These are phyloP conservation scores for Pristis pectinata DNA, from an alignment of 2,797 vertebrate species.

Conservation along the genomic window DNA sequence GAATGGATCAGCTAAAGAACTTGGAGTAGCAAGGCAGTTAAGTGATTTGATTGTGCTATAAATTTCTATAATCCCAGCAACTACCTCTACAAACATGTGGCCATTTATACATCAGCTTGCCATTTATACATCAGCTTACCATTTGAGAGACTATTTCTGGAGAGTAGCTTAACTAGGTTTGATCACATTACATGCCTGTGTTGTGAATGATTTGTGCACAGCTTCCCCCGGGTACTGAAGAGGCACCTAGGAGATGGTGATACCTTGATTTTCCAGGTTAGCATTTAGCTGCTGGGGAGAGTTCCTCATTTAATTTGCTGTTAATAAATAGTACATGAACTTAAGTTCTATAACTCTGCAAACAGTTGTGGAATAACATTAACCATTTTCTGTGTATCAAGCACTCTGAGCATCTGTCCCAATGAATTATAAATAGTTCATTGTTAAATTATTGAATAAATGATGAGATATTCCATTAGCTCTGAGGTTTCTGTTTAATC, in stretches of 20 bases:
- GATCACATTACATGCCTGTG: not conserved
- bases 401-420: not conserved
- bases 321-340: not conserved
- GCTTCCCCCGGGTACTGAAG: no score
- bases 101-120: not conserved
- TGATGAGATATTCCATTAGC: not conserved
- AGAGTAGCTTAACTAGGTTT: not conserved
- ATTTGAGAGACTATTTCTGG: not conserved
- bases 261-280: not conserved
- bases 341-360: not conserved
- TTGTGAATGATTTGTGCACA: not conserved
- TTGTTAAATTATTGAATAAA: constrained; percentile 24
- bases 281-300: not conserved
- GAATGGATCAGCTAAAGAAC: no score
- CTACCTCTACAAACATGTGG: not conserved
- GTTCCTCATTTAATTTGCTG: not conserved
- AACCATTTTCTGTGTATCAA: not conserved
- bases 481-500: not conserved
- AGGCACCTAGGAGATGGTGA: not conserved
- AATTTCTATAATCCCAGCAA: not conserved
- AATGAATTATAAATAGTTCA: constrained; percentile 31
- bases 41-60: not conserved
- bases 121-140: not conserved
- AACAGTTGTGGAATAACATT: not conserved
- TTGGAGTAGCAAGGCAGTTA: no score